phyloP scores from a whole-genome alignment of 2,797 vertebrate genomes.

The Liasis olivaceus region DNA sequence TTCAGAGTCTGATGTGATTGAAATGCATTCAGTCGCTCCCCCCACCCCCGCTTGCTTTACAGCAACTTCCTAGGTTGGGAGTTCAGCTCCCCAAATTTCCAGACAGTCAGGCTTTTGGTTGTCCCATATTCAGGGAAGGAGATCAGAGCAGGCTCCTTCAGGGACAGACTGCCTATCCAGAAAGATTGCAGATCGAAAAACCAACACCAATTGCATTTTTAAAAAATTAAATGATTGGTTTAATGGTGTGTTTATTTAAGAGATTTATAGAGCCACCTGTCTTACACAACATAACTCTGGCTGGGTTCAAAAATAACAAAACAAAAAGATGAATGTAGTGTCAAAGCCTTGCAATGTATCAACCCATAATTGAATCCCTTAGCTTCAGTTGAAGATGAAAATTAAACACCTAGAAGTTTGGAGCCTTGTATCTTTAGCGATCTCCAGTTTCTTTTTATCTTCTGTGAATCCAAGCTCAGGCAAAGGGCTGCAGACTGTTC shows the following conservation, averaged over 20 bases:
- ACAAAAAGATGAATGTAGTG: background rate
- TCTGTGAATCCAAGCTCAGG: too few relatives aligned
- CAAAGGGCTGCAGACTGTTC: background rate
- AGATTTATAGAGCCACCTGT: background rate
- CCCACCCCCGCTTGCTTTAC: background rate
- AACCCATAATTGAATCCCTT: background rate
- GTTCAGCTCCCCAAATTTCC: background rate
- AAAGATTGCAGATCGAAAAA: background rate
- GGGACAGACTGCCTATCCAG: background rate
- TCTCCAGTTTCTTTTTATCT: background rate
- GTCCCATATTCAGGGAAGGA: background rate
- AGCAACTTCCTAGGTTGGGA: background rate
- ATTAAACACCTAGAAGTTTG: background rate
- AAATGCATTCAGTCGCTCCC: rapidly evolving
- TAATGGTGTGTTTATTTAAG: background rate
- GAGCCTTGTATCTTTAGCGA: background rate
- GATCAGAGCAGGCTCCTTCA: background rate
- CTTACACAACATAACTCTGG: background rate
- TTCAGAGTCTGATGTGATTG: background rate
- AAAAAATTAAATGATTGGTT: background rate
- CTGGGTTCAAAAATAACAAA: background rate
- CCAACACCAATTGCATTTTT: background rate
- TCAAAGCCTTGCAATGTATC: background rate
- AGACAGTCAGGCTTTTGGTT: background rate
- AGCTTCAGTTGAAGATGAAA: background rate